Evolutionary conservation across 2,888 invertebrate species (phyloP).

Genomic region (Clostera curtula): DNA sequence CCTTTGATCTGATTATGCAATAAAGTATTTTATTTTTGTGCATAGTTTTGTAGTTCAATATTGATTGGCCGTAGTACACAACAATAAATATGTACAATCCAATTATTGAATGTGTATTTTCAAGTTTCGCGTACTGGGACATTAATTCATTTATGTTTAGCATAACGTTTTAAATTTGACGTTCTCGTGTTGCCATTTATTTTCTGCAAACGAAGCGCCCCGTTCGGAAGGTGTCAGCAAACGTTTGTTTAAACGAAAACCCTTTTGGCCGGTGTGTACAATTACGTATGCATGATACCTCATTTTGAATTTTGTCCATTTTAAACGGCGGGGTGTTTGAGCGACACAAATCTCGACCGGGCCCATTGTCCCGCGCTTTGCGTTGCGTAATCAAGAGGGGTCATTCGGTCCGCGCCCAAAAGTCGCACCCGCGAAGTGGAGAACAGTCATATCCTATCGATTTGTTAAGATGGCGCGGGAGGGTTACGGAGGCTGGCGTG

Average conservation of each 20-base stretch:
- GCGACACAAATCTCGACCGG: constrained; percentile 17
- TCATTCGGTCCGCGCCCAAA: constrained; percentile 70
- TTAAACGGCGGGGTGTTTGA: constrained; percentile 11
- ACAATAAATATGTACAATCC: no score
- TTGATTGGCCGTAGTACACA: no score
- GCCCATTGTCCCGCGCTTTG: constrained; percentile 39
- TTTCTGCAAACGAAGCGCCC: constrained; percentile 15
- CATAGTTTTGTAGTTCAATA: no score
- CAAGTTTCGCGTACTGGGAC: no score
- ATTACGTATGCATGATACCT: constrained; percentile 6
- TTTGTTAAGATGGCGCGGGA: constrained; percentile 74
- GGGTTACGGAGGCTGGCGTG: constrained; percentile 32
- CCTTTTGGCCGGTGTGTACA: constrained; percentile 16
- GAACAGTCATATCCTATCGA: constrained; percentile 77
- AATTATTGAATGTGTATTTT: no score
- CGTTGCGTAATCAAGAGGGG: constrained; percentile 62
- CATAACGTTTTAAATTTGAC: constrained; percentile 3
- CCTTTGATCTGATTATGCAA: no score
- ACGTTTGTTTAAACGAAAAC: constrained; percentile 14
- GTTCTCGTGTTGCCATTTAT: constrained; percentile 6
- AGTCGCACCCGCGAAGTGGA: constrained; percentile 70
- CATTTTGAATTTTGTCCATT: constrained; percentile 9
- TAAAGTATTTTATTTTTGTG: no score
- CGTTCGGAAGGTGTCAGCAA: constrained; percentile 13
- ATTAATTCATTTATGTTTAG: no score